Base-by-base conservation (phyloP, 1,140 invertebrate species). In the Eupristina koningsbergeri region DNA sequence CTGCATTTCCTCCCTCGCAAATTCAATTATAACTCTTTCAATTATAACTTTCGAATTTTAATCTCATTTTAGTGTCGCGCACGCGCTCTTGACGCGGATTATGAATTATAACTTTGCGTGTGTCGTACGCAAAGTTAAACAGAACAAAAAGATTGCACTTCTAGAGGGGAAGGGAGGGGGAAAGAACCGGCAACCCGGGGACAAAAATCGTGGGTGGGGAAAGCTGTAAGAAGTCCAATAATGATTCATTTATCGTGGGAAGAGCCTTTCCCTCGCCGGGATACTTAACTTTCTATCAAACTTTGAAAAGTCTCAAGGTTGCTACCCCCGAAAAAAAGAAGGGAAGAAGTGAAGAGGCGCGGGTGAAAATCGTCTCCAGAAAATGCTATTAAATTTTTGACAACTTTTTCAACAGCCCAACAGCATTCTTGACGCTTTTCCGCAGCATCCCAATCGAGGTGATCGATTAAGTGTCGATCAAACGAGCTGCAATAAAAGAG, bases 21-120 rank as follows among this genome's bases (percentile, higher is more conserved):
- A 82, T 82, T 82, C 71, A 82, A 82, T 82, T 82, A 75, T 75
- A 81, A 81, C 80, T 81, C 80, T 81, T 81, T 81, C 80, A 81
- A 81, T 81, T 81, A 82, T 82, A 75, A 82, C 80, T 82, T 82
- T 75, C n/a, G 58, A 75, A 82, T 82, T 76, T 64, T 64, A 82
- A 82, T 82, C 73, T 82, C 31, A 64, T 82, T 64, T 73, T 13
- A 39, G 79, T 80, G 79, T 80, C 67, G 79, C 67, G 67, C 73
- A 64, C 71, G 78, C 31, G 69, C 64, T 15, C 58, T 31, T 19
- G 53, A 47, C 67, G 67, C 39, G 47, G 79, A 74, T 63, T 82
- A 75, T 76, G 58, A 75, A 82, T 82, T 75, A 82, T 50, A 63
- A 74, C 50, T 81, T 81, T 36, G 71, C 69, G 69, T 53, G 69